These are phyloP conservation scores for Loris lydekkerianus DNA, from an alignment of 2,797 vertebrate species.

Conservation along the genomic window DNA sequence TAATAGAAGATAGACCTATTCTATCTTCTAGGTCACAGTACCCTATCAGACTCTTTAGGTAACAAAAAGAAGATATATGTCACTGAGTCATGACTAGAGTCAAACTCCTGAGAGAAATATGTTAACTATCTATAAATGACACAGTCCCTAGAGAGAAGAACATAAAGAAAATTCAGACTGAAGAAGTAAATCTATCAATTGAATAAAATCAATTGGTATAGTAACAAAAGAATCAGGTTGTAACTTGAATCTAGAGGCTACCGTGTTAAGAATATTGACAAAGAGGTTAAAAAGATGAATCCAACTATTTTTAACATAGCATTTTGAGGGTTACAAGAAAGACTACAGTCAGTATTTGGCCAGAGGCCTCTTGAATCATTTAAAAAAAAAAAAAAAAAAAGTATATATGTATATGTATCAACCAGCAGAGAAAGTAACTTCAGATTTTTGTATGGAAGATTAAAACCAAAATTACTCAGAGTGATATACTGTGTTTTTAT, in stretches of 20 bases:
- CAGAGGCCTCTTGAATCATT: neutral
- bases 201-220: neutral
- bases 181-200: neutral
- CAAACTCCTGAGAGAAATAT: slow-evolving; percentile 12
- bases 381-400: too few species aligned
- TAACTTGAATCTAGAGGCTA: slow-evolving; percentile 23
- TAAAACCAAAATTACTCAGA: neutral
- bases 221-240: neutral
- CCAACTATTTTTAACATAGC: neutral
- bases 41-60: neutral
- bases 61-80: slow-evolving; percentile 26
- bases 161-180: neutral
- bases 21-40: neutral
- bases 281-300: neutral
- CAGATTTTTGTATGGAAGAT: neutral
- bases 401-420: too few species aligned
- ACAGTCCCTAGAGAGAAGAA: neutral
- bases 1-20: neutral
- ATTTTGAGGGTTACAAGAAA: neutral
- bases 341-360: neutral
- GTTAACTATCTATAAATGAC: neutral
- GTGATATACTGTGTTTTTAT: neutral
- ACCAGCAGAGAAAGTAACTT: neutral
- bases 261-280: neutral
- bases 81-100: neutral